These are phyloP conservation scores for Teleiodes luculella DNA, from an alignment of 2,888 invertebrate species.

Conservation along the genomic window DNA sequence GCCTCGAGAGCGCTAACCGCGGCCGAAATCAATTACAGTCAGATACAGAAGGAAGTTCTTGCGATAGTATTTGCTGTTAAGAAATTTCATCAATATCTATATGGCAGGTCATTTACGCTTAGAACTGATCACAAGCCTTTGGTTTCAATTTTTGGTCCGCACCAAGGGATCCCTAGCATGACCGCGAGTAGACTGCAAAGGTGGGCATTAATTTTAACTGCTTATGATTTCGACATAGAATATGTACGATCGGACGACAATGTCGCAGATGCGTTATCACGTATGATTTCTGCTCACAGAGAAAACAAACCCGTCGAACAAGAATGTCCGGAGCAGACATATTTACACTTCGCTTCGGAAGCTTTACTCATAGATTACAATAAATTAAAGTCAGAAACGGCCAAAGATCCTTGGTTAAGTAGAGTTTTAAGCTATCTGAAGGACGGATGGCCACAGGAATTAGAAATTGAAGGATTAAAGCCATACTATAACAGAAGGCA, in stretches of 20 bases:
- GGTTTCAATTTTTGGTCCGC: conserved; percentile 13
- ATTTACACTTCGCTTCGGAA: conserved; percentile 9
- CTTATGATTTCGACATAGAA: conserved; percentile 12
- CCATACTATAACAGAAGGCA: conserved; percentile 6
- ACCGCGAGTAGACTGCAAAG: conserved; percentile 19
- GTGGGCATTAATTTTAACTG: conserved; percentile 17
- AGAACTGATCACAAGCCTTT: conserved; percentile 13
- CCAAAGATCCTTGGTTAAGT: background rate
- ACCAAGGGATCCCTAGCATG: conserved; percentile 11
- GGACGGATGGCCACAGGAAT: conserved; percentile 5
- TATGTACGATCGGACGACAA: conserved; percentile 12
- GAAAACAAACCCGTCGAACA: background rate
- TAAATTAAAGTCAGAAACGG: background rate
- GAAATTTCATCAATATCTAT: background rate
- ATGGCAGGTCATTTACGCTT: background rate
- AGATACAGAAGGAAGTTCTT: background rate
- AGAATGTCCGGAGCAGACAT: conserved; percentile 3
- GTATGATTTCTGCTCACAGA: background rate
- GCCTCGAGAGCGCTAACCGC: background rate
- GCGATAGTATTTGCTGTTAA: background rate
- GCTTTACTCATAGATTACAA: background rate
- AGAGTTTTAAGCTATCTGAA: background rate
- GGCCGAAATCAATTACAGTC: background rate
- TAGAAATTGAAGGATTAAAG: conserved; percentile 4
- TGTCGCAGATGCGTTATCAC: background rate